Conservation (phyloP, 2,797 vertebrate genomes). For the Semotilus atromaculatus region DNA sequence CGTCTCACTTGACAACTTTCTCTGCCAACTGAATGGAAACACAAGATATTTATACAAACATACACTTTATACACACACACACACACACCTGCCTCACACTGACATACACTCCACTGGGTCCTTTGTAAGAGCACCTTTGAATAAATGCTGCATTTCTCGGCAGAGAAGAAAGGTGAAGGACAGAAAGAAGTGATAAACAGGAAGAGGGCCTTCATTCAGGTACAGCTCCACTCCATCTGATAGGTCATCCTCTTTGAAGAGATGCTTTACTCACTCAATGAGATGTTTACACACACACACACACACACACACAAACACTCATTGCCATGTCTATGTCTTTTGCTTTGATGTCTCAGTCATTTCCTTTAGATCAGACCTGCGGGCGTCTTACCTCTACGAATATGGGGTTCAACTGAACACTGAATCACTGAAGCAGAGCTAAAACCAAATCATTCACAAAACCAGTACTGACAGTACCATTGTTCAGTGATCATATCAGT, state of each 20-base stretch:
- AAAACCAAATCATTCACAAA: background rate
- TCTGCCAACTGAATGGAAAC: constrained; percentile 67
- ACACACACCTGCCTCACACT: constrained; percentile 33
- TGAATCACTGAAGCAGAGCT: background rate
- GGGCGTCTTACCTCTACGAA: background rate
- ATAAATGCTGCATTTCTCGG: constrained; percentile 56
- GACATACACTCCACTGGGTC: constrained; percentile 34
- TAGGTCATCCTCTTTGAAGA: constrained; percentile 49
- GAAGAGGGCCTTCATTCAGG: constrained; percentile 50
- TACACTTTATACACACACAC: constrained; percentile 45
- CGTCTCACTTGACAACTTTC: constrained; percentile 72
- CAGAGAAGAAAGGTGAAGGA: constrained; percentile 42
- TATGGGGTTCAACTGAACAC: background rate
- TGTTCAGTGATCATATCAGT: background rate
- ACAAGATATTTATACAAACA: constrained; percentile 55
- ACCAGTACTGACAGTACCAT: background rate
- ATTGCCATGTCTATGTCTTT: constrained; percentile 32
- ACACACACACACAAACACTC: constrained; percentile 25
- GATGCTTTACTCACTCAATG: constrained; percentile 20
- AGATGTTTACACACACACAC: constrained; percentile 8
- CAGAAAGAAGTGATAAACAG: constrained; percentile 33
- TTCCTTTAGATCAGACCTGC: constrained; percentile 28
- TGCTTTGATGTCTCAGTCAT: constrained; percentile 49
- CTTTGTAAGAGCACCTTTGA: constrained; percentile 56
- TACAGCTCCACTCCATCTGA: constrained; percentile 52